A percentile compares a stretch with the other conserved stretches of the same genome.
These are phyloP conservation scores for Trileptium ribeirensis DNA, from an alignment of 2,888 invertebrate species.

Conservation along the genomic window DNA sequence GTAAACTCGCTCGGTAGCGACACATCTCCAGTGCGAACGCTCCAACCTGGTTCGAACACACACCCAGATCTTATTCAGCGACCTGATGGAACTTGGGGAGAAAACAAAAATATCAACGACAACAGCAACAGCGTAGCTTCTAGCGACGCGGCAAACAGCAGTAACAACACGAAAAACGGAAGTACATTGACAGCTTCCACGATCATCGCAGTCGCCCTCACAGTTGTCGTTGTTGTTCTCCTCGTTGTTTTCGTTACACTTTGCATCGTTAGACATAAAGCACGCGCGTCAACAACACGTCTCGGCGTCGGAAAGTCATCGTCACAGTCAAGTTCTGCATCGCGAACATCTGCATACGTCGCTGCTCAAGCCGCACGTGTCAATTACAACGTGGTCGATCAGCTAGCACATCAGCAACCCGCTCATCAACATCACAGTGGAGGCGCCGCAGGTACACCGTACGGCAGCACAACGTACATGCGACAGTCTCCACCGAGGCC, in stretches of 20 bases:
- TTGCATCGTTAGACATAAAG: constrained; percentile 41
- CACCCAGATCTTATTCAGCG: neutral
- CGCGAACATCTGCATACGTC: constrained; percentile 44
- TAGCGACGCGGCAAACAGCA: neutral
- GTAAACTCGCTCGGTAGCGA: neutral
- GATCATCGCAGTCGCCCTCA: constrained; percentile 43
- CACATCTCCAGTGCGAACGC: neutral
- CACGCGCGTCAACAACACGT: neutral
- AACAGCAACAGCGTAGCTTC: neutral
- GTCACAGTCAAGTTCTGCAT: constrained; percentile 34
- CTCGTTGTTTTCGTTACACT: constrained; percentile 43
- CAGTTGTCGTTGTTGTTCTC: constrained; percentile 44
- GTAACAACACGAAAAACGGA: neutral
- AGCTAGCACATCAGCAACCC: constrained; percentile 35
- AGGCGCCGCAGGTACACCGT: neutral
- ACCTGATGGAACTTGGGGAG: neutral
- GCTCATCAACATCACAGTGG: constrained; percentile 31
- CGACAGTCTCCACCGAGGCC: neutral
- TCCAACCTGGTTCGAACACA: neutral
- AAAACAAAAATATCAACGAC: neutral
- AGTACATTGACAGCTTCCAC: constrained; percentile 36
- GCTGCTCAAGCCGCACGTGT: constrained; percentile 40
- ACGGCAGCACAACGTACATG: constrained; percentile 10
- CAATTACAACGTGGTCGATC: constrained; percentile 30
- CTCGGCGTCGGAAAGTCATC: neutral